phyloP scores from a whole-genome alignment of 2,113 vertebrate species.

The Cephalopholis sonnerati region DNA sequence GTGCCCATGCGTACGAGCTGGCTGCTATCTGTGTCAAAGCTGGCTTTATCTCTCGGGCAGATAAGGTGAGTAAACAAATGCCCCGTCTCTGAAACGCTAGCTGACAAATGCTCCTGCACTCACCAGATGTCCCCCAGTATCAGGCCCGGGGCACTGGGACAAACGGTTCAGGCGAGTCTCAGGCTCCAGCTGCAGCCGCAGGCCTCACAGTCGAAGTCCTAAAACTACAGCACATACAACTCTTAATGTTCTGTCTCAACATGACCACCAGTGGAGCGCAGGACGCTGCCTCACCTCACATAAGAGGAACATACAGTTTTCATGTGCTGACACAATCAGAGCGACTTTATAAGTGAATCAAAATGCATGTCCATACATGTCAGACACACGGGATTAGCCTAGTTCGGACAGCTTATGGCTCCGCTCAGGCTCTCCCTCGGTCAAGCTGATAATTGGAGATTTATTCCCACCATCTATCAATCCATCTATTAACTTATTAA shows the following conservation, averaged over 20 bases:
- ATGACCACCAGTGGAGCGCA: not conserved
- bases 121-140: slow-evolving; percentile 26
- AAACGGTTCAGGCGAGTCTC: slow-evolving; percentile 40
- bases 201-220: slow-evolving; percentile 12
- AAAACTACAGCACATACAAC: not conserved
- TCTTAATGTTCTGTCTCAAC: no score
- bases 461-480: slow-evolving; percentile 78
- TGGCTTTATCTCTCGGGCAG: slow-evolving; percentile 74
- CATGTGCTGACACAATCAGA: slow-evolving; percentile 10
- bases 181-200: slow-evolving; percentile 47
- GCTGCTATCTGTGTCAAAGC: slow-evolving; percentile 72
- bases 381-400: slow-evolving; percentile 68
- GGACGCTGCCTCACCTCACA: not conserved
- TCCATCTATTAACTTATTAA: slow-evolving; percentile 83
- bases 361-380: slow-evolving; percentile 55
- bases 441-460: slow-evolving; percentile 84
- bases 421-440: slow-evolving; percentile 46
- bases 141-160: not conserved
- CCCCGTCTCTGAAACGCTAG: slow-evolving; percentile 49
- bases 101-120: slow-evolving; percentile 40
- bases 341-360: slow-evolving; percentile 33
- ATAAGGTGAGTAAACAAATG: slow-evolving; percentile 79
- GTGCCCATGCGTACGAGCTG: slow-evolving; percentile 26
- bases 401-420: slow-evolving; percentile 72
- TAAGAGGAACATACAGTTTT: slow-evolving; percentile 1